Evolutionary conservation across 2,797 vertebrate genomes (phyloP), one percentile per base, ranked within the genome.

Genomic region (Kryptolebias ocellatus): DNA sequence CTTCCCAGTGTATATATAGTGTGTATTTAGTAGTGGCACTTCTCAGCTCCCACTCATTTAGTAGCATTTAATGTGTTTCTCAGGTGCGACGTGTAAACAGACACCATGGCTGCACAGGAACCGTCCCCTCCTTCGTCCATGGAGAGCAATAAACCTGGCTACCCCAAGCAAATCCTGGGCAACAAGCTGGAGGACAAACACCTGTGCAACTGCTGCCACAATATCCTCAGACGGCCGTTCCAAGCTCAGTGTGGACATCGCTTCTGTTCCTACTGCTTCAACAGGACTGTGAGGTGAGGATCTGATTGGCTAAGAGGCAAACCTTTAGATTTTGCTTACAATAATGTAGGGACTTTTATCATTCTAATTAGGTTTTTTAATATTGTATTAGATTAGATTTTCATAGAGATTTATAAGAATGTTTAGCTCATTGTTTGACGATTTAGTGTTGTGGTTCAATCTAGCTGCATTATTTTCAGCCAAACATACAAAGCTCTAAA

Each of bases 181-280:
- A 94, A 96, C 39, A 95, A 95, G 74, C 87, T 96, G 55, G 96
- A 98, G 90, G 95, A 95, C 80, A 98, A 98, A 60, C 97, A 98
- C 79, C 92, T 98, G 79, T 98, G 97, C 72, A 96, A 96, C 0
- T 95, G 95, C 58, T 98, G 97, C 65, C 92, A 90, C 84, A 96
- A 97, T 42, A 95, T 98, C 1, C 79, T 98, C 18, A 83, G 97
- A 59, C 90, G 96, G 57, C 96, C 97, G 0, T 94, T 95, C 60
- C 97, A 98, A 77, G 97, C 96, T 0, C 96, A 97, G 94, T 98
- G 97, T 0, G 96, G 97, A 46, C 97, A 98, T 67, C 96, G 97
- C 62, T 98, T 96, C 93, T 98, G 97, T 53, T 96, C 94, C 49
- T 95, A 89, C 67, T 98, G 97, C 66, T 93, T 97, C 76, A 95